A percentile compares a stretch with the other conserved stretches of the same genome.
These are phyloP conservation scores for Hipposideros armiger DNA, from an alignment of 2,113 vertebrate genomes.

Conservation along the genomic window DNA sequence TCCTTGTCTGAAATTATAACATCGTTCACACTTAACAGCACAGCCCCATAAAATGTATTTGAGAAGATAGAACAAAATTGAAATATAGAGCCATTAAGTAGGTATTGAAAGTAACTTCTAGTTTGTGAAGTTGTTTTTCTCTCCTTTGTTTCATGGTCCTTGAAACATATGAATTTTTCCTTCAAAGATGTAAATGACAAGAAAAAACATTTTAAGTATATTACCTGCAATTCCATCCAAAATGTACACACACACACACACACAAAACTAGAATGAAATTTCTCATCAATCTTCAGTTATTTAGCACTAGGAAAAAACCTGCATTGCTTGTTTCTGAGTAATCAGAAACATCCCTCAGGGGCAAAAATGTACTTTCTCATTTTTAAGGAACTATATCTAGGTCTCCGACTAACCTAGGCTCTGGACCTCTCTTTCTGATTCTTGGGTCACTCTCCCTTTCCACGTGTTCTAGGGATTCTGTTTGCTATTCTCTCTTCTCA, in stretches of 20 bases:
- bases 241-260: background rate
- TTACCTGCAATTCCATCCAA: background rate
- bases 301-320: background rate
- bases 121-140: constrained; percentile 75
- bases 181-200: constrained; percentile 54
- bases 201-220: constrained; percentile 41
- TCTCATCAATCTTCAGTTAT: constrained; percentile 5
- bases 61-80: constrained; percentile 78
- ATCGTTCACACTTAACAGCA: constrained; percentile 78
- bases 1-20: constrained; percentile 79
- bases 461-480: background rate
- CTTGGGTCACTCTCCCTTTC: background rate
- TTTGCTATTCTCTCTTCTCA: background rate
- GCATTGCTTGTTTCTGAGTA: background rate
- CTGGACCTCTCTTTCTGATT: background rate
- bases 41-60: constrained; percentile 81
- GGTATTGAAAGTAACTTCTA: constrained; percentile 78
- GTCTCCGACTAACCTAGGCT: background rate
- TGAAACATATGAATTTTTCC: constrained; percentile 58
- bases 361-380: background rate
- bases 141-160: constrained; percentile 65
- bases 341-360: background rate
- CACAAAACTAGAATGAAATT: background rate
- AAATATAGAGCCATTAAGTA: constrained; percentile 84
- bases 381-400: background rate